phyloP scores from a whole-genome alignment of 2,113 vertebrate genomes.

The Rhombomys opimus region DNA sequence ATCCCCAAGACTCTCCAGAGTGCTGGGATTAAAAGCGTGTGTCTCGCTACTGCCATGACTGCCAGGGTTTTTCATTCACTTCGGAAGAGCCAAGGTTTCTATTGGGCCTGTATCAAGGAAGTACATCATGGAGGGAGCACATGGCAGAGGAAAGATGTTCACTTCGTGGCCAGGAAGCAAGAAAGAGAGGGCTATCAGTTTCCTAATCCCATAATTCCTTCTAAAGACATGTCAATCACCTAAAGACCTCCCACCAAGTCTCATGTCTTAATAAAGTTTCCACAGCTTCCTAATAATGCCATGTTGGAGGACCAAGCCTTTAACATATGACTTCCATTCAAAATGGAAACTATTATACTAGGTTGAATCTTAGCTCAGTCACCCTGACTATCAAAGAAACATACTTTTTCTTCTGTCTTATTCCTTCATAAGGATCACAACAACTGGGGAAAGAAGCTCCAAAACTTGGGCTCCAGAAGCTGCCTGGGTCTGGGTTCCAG shows the following conservation, averaged over 20 bases:
- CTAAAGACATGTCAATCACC: background rate
- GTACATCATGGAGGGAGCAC: background rate
- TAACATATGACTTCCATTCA: background rate
- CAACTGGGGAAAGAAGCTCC: background rate
- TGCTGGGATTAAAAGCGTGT: no score
- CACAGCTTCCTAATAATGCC: background rate
- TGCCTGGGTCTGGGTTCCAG: background rate
- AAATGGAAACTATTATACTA: background rate
- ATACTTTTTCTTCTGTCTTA: background rate
- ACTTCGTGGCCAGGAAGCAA: background rate
- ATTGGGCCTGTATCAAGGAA: background rate
- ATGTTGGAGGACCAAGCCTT: background rate
- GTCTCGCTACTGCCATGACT: no score
- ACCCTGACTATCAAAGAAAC: background rate
- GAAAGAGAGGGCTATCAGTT: background rate
- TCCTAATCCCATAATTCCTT: background rate
- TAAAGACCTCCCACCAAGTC: background rate
- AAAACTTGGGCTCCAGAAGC: background rate
- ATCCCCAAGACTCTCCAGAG: no score
- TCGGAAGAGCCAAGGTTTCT: background rate
- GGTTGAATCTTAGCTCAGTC: background rate
- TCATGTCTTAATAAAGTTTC: background rate
- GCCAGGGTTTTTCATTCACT: background rate
- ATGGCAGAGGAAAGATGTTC: background rate
- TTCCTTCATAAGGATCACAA: background rate